Evolutionary conservation across 2,113 vertebrate genomes (phyloP).

Genomic region (Sylvietta virens): DNA sequence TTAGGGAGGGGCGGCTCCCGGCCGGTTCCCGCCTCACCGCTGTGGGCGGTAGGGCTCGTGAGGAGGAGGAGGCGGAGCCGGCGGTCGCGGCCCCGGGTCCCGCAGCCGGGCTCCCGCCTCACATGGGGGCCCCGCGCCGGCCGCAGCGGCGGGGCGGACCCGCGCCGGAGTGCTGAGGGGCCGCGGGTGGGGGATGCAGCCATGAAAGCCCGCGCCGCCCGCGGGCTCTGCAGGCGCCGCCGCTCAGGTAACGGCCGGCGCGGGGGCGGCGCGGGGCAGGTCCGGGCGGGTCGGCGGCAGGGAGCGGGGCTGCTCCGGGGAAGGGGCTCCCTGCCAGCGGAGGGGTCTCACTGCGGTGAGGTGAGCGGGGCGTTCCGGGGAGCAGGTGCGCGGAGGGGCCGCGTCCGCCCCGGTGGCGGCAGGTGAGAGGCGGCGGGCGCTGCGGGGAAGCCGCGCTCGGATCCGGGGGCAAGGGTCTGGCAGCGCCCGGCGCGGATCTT

Average conservation of each 20-base stretch:
- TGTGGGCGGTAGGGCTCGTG: neutral
- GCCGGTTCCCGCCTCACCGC: neutral
- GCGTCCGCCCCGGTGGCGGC: neutral
- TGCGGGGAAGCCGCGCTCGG: neutral
- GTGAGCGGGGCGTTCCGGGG: neutral
- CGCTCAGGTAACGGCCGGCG: slow-evolving; percentile 32
- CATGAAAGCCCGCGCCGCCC: neutral
- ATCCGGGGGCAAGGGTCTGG: neutral
- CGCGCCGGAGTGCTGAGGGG: neutral
- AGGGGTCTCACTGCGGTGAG: neutral
- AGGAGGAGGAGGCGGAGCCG: neutral
- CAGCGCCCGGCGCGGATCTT: neutral
- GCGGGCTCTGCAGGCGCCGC: slow-evolving; percentile 7
- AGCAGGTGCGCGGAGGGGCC: neutral
- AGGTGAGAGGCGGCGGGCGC: neutral
- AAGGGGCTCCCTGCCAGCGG: neutral
- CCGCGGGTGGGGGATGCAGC: neutral
- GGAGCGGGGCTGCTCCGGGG: neutral
- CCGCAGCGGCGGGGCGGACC: neutral
- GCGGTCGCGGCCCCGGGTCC: neutral
- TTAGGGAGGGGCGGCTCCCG: fast-evolving
- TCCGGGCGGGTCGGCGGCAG: neutral
- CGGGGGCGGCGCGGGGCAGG: neutral
- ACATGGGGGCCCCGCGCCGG: slow-evolving; percentile 34
- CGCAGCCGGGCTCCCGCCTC: neutral